Conservation (phyloP, 2,113 vertebrate genomes). For the Oncorhynchus clarkii region DNA sequence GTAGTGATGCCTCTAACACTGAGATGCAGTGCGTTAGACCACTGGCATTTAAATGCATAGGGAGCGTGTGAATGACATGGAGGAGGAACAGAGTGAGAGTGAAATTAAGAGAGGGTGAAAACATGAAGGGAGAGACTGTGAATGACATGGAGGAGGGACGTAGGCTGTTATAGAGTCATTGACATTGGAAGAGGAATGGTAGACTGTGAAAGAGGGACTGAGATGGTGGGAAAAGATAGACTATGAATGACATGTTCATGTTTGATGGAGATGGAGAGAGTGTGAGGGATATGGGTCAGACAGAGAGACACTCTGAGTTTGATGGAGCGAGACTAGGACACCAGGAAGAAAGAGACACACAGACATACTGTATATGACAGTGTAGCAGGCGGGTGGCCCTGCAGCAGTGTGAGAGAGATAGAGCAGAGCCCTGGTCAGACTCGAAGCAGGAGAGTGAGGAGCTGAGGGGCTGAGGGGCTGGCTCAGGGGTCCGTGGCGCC, state of each 20-base stretch:
- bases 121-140: slow-evolving; percentile 8
- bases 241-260: slow-evolving; percentile 16
- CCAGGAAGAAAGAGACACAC: slow-evolving; percentile 9
- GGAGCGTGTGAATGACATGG: not conserved
- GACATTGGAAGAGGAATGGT: slow-evolving; percentile 25
- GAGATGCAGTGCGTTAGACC: too few relatives aligned
- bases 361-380: not conserved
- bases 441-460: slow-evolving; percentile 57
- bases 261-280: slow-evolving; percentile 38
- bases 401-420: slow-evolving; percentile 12
- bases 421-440: slow-evolving; percentile 58
- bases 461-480: slow-evolving; percentile 62
- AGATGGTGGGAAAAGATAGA: slow-evolving; percentile 45
- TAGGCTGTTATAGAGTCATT: slow-evolving; percentile 21
- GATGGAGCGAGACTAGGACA: slow-evolving; percentile 12
- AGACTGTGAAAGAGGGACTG: slow-evolving; percentile 9
- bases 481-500: slow-evolving; percentile 79
- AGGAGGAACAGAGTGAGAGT: not conserved
- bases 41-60: not conserved
- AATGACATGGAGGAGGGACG: not conserved
- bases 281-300: slow-evolving; percentile 39
- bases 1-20: not conserved
- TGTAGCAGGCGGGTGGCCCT: slow-evolving; percentile 10
- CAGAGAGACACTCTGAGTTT: slow-evolving; percentile 26
- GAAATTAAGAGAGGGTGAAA: slow-evolving; percentile 24